Evolutionary conservation across 2,888 invertebrate genomes (phyloP).

Genomic region (Drosophila borealis): DNA sequence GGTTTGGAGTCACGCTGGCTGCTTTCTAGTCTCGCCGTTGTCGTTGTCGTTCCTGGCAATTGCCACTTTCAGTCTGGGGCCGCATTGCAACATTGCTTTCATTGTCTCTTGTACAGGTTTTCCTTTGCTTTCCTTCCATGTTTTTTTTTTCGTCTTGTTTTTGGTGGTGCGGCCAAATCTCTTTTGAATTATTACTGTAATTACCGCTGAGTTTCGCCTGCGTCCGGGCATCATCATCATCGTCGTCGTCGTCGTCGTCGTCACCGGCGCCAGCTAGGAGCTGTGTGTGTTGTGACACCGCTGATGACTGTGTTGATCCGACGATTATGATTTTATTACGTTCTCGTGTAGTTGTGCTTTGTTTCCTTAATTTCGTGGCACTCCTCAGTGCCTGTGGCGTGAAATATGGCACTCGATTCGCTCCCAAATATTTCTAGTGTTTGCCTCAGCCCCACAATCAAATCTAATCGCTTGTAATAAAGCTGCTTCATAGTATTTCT

Average conservation of each 20-base stretch:
- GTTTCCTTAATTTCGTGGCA: slow-evolving; percentile 72
- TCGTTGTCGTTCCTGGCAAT: slow-evolving; percentile 56
- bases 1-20: slow-evolving; percentile 53
- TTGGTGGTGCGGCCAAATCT: slow-evolving; percentile 71
- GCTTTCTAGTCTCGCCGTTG: slow-evolving; percentile 47
- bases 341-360: slow-evolving; percentile 77
- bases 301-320: slow-evolving; percentile 84
- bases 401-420: slow-evolving; percentile 66
- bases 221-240: slow-evolving; percentile 31
- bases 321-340: slow-evolving; percentile 84
- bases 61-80: slow-evolving; percentile 66
- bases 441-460: slow-evolving; percentile 59
- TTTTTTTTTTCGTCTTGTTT: slow-evolving; percentile 17
- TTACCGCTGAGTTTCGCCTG: slow-evolving; percentile 79
- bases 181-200: slow-evolving; percentile 84
- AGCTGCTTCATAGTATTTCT: slow-evolving; percentile 50
- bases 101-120: slow-evolving; percentile 66
- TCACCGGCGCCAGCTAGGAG: slow-evolving; percentile 26
- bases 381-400: slow-evolving; percentile 62
- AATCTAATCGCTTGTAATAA: slow-evolving; percentile 78
- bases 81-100: slow-evolving; percentile 61
- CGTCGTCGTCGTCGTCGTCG: slow-evolving; percentile 3
- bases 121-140: slow-evolving; percentile 6
- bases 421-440: slow-evolving; percentile 16
- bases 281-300: slow-evolving; percentile 76